Evolutionary conservation across 2,888 invertebrate genomes (phyloP).

Genomic region (Tipula helvola): DNA sequence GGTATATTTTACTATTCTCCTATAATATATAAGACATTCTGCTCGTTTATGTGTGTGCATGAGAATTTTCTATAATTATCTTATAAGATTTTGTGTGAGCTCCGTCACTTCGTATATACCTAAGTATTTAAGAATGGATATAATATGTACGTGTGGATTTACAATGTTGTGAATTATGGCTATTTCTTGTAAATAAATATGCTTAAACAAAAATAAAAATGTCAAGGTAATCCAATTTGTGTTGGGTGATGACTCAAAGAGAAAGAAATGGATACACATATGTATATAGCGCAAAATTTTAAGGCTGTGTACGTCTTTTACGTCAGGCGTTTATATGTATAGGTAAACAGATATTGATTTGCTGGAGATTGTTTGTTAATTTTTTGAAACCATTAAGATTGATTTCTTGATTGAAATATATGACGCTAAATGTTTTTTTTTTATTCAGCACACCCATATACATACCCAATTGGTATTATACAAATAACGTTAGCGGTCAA

Average conservation of each 20-base stretch:
- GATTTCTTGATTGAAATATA: background rate
- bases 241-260: background rate
- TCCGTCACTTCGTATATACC: background rate
- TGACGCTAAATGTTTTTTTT: background rate
- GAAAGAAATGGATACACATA: background rate
- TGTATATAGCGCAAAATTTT: background rate
- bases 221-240: background rate
- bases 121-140: background rate
- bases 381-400: background rate
- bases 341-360: background rate
- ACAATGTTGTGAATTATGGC: background rate
- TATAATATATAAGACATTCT: background rate
- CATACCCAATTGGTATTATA: background rate
- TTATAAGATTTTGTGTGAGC: background rate
- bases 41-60: background rate
- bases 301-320: background rate
- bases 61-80: background rate
- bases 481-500: background rate
- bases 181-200: background rate
- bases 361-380: background rate
- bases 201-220: background rate
- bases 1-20: background rate
- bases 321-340: background rate
- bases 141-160: background rate
- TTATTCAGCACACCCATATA: background rate